These are phyloP conservation scores for Prenolepis imparis DNA, from an alignment of 2,888 invertebrate genomes.

Conservation along the genomic window DNA sequence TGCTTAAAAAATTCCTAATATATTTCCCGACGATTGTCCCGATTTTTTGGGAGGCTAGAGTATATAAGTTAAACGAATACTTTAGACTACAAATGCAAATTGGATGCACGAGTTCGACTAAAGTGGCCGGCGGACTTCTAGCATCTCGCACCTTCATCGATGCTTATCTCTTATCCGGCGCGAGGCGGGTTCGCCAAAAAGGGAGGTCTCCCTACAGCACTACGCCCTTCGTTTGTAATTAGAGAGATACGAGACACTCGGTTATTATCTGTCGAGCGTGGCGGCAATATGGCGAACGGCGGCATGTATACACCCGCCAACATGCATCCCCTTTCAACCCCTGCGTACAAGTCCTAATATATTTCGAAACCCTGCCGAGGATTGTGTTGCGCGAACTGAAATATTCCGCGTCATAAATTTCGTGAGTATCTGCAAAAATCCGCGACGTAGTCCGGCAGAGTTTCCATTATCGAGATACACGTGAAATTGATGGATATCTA, in stretches of 20 bases:
- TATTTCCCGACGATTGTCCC: not conserved
- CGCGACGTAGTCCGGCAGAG: not conserved
- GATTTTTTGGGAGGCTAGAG: not conserved
- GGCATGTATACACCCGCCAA: constrained; percentile 49
- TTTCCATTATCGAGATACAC: not conserved
- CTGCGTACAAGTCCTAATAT: constrained; percentile 53
- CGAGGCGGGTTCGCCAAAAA: constrained; percentile 57
- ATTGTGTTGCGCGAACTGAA: constrained; percentile 42
- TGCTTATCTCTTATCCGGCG: constrained; percentile 69
- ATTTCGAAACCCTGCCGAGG: constrained; percentile 55
- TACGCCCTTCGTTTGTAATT: constrained; percentile 63
- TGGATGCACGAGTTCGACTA: constrained; percentile 35
- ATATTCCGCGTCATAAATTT: constrained; percentile 40
- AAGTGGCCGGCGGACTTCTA: constrained; percentile 58
- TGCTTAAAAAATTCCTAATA: not conserved
- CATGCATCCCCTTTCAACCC: not conserved
- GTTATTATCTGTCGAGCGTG: constrained; percentile 69
- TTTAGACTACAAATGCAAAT: constrained; percentile 25
- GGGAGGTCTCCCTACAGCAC: constrained; percentile 42
- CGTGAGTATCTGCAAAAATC: constrained; percentile 31
- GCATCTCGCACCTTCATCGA: constrained; percentile 62
- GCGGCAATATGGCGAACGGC: constrained; percentile 50
- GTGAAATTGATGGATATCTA: not conserved
- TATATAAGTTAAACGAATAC: constrained; percentile 6
- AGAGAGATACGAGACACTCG: constrained; percentile 66